Percentiles rank a stretch among this genome's conserved stretches.
Conservation (phyloP, 2,113 vertebrate species). For the Triplophysa rosa region DNA sequence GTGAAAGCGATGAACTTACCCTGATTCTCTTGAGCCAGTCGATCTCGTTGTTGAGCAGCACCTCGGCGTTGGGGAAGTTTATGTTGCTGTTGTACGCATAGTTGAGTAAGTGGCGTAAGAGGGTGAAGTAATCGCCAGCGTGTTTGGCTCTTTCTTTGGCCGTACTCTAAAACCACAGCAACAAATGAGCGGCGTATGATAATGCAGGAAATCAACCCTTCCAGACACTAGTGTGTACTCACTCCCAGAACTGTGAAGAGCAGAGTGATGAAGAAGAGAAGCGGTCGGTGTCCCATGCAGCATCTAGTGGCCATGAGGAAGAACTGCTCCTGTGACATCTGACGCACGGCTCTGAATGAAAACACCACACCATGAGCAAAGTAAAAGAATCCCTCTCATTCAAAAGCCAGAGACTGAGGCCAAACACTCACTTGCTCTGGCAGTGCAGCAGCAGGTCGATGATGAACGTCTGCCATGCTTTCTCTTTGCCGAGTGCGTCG, state of each 20-base stretch:
- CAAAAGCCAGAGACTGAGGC: too few species aligned
- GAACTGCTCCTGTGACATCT: constrained; percentile 97
- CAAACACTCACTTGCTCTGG: constrained; percentile 91
- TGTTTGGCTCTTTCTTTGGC: constrained; percentile 95
- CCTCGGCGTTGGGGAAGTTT: constrained; percentile 96
- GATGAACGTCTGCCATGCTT: constrained; percentile 98
- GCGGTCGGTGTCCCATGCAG: constrained; percentile 96
- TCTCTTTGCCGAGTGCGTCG: constrained; percentile 96
- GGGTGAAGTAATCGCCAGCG: constrained; percentile 94
- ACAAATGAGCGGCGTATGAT: neutral
- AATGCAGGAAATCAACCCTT: too few species aligned
- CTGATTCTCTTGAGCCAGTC: constrained; percentile 97
- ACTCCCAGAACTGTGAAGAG: constrained; percentile 96
- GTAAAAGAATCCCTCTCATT: too few species aligned
- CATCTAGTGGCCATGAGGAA: constrained; percentile 98
- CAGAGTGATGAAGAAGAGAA: constrained; percentile 97
- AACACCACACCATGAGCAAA: neutral
- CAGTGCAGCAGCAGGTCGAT: constrained; percentile 96
- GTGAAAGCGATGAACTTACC: constrained; percentile 72
- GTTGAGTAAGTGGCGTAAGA: constrained; percentile 93
- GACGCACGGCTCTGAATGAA: constrained; percentile 85
- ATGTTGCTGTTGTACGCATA: constrained; percentile 98
- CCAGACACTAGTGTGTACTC: constrained; percentile 54
- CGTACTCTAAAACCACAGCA: constrained; percentile 79
- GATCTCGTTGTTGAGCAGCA: constrained; percentile 98